Evolutionary conservation across 2,888 invertebrate species (phyloP), one percentile per base, ranked within the genome.

Genomic region (Drosophila diplacantha): DNA sequence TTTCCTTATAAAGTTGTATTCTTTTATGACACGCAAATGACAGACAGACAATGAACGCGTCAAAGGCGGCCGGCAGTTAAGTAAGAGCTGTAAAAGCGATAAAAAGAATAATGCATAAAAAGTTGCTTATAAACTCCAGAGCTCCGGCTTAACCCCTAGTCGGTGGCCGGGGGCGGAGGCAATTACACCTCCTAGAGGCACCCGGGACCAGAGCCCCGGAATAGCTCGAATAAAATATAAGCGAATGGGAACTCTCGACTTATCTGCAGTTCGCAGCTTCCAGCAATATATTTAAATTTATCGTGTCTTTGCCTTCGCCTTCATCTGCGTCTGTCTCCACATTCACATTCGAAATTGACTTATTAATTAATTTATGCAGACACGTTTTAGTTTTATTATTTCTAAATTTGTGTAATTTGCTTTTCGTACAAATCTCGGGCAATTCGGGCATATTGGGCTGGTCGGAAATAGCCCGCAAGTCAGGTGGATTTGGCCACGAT

Each of bases 311-410:
- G 41, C 53, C 50, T 61, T 51, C 24, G 41, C 26, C 43, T 44
- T 39, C 16, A 35, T 53, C 38, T 39, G 12, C 52, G 41, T 53
- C 34, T 35, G 34, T 43, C 50, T 34, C 11, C 56, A 46, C 52
- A 58, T 59, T 59, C 68, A 57, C 49, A 61, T 69, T 69, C 44
- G 66, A 32, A 58, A 50, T 64, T 64, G 81, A 79, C 76, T 84
- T 85, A 85, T 86, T 86, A 86, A 85, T 85, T 86, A 86, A 86
- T 86, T 86, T 86, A 86, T 86, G 86, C 86, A 85, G 79, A 85
- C 85, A 85, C 85, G 85, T 86, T 86, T 86, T 80, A 84, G 72
- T 83, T 86, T 84, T 85, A 85, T 86, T 86, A 83, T 86, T 80
- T 75, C 73, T 74, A 84, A 83, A 83, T 85, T 81, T 72, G 72